Evolutionary conservation across 2,888 invertebrate genomes (phyloP).

Genomic region (Chironomus tentans): DNA sequence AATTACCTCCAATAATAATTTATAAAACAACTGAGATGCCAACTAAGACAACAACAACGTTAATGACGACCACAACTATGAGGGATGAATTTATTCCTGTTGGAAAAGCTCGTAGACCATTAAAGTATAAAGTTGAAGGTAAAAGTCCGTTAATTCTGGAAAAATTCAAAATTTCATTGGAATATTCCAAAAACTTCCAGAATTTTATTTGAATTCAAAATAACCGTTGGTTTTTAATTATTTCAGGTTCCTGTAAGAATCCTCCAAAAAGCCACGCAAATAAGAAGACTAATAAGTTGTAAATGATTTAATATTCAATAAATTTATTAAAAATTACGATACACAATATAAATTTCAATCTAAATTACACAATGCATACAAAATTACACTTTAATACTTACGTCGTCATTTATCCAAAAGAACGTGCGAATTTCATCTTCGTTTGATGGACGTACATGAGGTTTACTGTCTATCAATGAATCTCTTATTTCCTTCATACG

Average conservation of each 20-base stretch:
- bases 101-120: background rate
- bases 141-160: background rate
- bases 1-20: no score
- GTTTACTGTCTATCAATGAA: constrained; percentile 35
- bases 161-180: background rate
- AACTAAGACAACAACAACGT: background rate
- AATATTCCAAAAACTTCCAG: no score
- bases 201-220: background rate
- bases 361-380: no score
- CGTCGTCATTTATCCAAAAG: constrained; percentile 36
- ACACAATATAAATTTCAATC: background rate
- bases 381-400: background rate
- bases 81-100: background rate
- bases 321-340: background rate
- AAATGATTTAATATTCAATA: background rate
- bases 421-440: constrained; percentile 53
- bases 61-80: background rate
- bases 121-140: background rate
- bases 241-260: background rate
- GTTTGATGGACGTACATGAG: constrained; percentile 59
- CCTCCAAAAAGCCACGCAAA: background rate
- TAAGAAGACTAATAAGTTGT: background rate
- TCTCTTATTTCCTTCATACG: constrained; percentile 43
- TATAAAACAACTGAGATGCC: background rate
- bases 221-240: background rate